Conservation (phyloP, 1,140 invertebrate species). For the Drosophila baimaii region DNA sequence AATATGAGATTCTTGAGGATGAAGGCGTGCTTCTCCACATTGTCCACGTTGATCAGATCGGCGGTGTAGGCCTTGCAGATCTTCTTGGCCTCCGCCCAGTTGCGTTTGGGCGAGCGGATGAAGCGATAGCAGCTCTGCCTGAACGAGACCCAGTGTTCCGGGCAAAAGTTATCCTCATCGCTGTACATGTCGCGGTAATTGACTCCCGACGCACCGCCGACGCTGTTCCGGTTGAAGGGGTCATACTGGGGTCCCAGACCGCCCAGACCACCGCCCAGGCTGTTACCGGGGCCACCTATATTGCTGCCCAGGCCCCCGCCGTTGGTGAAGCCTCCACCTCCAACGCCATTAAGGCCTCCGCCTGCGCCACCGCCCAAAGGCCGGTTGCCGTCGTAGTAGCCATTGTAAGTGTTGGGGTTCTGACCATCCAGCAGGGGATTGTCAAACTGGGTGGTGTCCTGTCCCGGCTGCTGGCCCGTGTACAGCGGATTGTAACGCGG, state of each 20-base stretch:
- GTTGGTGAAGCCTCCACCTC: not conserved
- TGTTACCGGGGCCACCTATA: conserved; percentile 46
- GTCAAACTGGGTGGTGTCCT: conserved; percentile 62
- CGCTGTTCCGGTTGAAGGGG: conserved; percentile 71
- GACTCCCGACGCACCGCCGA: conserved; percentile 17
- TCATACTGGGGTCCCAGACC: conserved; percentile 65
- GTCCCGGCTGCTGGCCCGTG: conserved; percentile 64
- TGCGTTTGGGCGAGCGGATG: conserved; percentile 92
- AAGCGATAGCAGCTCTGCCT: conserved; percentile 93
- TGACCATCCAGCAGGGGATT: conserved; percentile 67
- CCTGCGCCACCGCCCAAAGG: conserved; percentile 17
- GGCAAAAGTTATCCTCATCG: conserved; percentile 87
- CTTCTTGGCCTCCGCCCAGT: conserved; percentile 90
- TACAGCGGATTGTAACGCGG: conserved; percentile 77
- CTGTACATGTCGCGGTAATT: conserved; percentile 67
- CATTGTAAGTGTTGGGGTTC: conserved; percentile 54
- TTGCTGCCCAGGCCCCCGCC: conserved; percentile 23
- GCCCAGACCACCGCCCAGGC: conserved; percentile 55
- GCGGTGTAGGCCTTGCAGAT: conserved; percentile 93
- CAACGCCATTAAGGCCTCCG: conserved; percentile 5
- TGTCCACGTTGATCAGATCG: conserved; percentile 92
- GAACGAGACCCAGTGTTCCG: conserved; percentile 91
- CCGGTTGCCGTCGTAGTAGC: conserved; percentile 52
- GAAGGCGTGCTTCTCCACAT: conserved; percentile 94
- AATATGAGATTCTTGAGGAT: conserved; percentile 90